Conservation (phyloP, 1,140 invertebrate species). For the Drosophila tropicalis region DNA sequence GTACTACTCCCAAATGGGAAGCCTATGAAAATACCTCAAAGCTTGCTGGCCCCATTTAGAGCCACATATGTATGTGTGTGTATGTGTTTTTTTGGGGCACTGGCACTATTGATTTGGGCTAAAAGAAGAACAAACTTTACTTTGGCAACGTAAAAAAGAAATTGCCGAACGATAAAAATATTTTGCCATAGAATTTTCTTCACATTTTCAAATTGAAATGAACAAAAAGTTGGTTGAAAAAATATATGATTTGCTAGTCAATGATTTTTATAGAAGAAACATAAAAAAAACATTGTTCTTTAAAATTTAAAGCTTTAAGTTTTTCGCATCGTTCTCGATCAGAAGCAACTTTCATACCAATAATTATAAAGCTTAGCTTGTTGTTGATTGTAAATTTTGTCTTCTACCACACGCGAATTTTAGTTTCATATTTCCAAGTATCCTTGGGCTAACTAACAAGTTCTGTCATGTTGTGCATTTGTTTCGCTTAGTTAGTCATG, state of each 20-base stretch:
- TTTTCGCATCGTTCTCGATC: neutral
- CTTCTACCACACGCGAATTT: neutral
- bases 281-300: too few relatives aligned
- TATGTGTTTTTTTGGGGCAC: neutral
- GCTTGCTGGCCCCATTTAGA: conserved; percentile 1
- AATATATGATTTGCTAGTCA: too few relatives aligned
- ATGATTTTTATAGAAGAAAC: too few relatives aligned
- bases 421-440: conserved; percentile 2
- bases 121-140: conserved; percentile 3
- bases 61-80: neutral
- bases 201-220: conserved; percentile 1
- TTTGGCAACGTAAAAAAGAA: neutral
- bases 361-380: neutral
- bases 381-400: conserved; percentile 4
- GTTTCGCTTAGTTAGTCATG: conserved; percentile 31
- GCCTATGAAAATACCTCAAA: conserved; percentile 54
- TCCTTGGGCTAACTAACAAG: conserved; percentile 18
- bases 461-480: conserved; percentile 17
- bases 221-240: neutral
- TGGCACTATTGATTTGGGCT: conserved; percentile 1
- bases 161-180: conserved; percentile 1
- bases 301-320: neutral
- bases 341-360: neutral
- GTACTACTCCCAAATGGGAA: conserved; percentile 13
- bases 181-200: neutral